phyloP scores from a whole-genome alignment of 2,113 vertebrate species.

The Zosterops hypoxanthus region DNA sequence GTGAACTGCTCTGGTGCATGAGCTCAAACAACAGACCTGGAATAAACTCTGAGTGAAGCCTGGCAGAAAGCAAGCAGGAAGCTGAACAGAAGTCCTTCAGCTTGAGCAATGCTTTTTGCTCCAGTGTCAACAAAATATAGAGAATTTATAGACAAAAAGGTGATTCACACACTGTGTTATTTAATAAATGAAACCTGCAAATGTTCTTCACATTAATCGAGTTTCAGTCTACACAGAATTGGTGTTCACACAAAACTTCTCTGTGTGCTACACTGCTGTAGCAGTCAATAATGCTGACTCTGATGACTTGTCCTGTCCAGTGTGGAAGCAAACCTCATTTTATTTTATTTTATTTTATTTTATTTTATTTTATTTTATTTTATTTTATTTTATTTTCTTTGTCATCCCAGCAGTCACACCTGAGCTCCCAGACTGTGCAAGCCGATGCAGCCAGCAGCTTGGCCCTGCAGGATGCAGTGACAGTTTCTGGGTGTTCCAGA shows the following conservation, averaged over 20 bases:
- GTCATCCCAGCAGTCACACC: neutral
- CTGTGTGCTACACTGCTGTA: neutral
- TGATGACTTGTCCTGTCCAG: neutral
- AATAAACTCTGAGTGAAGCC: neutral
- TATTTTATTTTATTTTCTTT: neutral
- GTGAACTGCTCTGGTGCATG: neutral
- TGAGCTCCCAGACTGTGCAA: neutral
- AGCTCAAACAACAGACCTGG: neutral
- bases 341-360: neutral
- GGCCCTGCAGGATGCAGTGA: neutral
- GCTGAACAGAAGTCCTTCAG: neutral
- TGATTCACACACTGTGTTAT: neutral
- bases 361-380: neutral
- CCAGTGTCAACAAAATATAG: neutral
- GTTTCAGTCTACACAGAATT: neutral
- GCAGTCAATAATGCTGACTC: neutral
- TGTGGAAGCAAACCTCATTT: neutral
- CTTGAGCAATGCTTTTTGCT: neutral
- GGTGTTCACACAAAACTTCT: neutral
- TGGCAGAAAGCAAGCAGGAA: neutral
- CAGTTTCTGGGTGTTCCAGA: neutral
- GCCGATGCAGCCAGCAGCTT: neutral
- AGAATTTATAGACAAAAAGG: neutral
- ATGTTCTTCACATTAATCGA: neutral
- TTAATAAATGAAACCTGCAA: neutral